Evolutionary conservation across 2,113 vertebrate species (phyloP).

Genomic region (Saguinus midas): DNA sequence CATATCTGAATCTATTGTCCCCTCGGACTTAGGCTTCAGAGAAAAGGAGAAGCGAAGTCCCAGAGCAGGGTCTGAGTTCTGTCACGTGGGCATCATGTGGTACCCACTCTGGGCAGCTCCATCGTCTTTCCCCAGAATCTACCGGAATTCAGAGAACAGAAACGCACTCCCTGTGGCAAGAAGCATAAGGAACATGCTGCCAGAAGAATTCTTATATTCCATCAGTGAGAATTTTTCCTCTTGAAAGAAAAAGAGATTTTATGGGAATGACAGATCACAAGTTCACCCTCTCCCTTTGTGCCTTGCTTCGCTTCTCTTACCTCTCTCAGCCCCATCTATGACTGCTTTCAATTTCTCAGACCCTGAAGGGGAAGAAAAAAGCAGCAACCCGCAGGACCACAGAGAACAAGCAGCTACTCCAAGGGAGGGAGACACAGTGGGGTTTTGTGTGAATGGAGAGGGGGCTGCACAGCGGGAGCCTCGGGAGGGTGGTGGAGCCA

Average conservation of each 20-base stretch:
- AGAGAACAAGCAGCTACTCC: neutral
- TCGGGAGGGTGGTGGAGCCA: rapidly evolving
- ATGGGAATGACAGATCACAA: neutral
- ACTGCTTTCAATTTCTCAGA: conserved; percentile 22
- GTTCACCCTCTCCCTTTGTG: neutral
- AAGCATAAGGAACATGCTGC: neutral
- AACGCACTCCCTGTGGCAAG: rapidly evolving
- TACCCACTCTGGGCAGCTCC: neutral
- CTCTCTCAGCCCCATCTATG: neutral
- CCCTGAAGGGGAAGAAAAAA: neutral
- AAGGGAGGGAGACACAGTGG: rapidly evolving
- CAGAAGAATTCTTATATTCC: neutral
- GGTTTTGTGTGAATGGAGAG: neutral
- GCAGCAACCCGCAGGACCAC: neutral
- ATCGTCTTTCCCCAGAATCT: neutral
- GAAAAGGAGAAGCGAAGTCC: neutral
- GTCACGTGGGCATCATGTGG: neutral
- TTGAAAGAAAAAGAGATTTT: neutral
- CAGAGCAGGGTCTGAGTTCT: too few relatives aligned
- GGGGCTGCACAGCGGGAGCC: neutral
- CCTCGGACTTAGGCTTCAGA: neutral
- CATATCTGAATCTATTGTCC: neutral
- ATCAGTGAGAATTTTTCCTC: neutral
- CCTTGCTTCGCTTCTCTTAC: neutral
- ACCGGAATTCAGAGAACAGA: neutral